Conservation (phyloP, 2,888 invertebrate genomes). For the Leptinotarsa juncta region DNA sequence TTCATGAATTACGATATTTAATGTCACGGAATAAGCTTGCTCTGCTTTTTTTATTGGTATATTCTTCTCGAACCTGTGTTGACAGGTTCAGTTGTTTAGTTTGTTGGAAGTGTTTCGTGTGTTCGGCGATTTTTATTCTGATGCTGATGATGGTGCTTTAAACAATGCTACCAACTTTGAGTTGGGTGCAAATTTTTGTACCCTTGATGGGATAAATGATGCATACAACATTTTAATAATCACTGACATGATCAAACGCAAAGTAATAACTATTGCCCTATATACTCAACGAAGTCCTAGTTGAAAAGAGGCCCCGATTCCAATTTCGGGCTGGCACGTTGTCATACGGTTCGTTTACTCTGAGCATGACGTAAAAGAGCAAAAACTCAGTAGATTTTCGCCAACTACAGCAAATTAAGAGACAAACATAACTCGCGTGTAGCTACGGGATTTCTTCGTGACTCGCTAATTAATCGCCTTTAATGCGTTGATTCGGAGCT, state of each 20-base stretch:
- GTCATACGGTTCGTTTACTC: conserved; percentile 48
- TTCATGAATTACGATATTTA: no score
- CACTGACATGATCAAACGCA: background rate
- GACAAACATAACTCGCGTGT: conserved; percentile 49
- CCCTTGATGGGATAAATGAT: no score
- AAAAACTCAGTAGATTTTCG: conserved; percentile 48
- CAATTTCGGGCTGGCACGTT: conserved; percentile 48
- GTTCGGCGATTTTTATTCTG: no score
- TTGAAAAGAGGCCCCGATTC: background rate
- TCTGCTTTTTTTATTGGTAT: no score
- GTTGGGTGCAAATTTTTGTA: no score
- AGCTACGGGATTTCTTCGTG: conserved; percentile 47
- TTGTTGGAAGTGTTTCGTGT: no score
- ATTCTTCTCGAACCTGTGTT: no score
- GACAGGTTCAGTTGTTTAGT: no score
- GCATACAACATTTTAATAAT: no score
- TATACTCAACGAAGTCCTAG: background rate
- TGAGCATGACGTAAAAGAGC: conserved; percentile 42
- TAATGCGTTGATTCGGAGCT: conserved; percentile 31
- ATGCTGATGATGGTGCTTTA: no score
- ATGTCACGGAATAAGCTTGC: no score
- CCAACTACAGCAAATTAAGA: conserved; percentile 52
- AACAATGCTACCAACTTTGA: background rate
- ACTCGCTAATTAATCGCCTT: conserved; percentile 43
- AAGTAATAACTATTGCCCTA: background rate